Conservation (phyloP, 2,113 vertebrate genomes). For the human region DNA sequence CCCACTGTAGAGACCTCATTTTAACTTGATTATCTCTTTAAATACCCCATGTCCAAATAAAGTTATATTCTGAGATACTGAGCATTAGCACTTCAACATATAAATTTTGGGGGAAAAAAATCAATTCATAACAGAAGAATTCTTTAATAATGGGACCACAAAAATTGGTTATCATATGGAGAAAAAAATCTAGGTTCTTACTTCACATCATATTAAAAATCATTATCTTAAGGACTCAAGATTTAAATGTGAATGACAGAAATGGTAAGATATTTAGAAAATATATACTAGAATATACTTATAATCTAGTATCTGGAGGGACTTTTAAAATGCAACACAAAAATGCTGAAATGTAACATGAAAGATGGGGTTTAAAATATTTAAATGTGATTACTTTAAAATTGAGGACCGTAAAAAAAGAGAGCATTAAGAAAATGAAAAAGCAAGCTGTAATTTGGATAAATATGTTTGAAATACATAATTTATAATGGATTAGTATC, state of each 20-base stretch:
- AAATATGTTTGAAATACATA: not conserved
- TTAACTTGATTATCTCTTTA: not conserved
- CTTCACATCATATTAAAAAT: not conserved
- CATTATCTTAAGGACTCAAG: not conserved
- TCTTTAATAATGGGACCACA: not conserved
- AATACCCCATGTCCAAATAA: not conserved
- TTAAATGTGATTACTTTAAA: slow-evolving; percentile 28
- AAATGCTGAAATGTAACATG: not conserved
- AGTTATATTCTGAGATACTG: not conserved
- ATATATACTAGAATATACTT: not conserved
- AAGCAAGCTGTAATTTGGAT: not conserved
- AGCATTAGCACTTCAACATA: not conserved
- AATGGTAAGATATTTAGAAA: slow-evolving; percentile 30
- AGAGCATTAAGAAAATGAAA: not conserved
- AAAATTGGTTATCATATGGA: not conserved
- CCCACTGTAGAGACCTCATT: not conserved
- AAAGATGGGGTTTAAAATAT: not conserved
- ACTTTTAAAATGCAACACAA: not conserved
- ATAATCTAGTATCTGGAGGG: not conserved
- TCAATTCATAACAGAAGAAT: not conserved
- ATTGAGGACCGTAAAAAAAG: not conserved
- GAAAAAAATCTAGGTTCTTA: not conserved
- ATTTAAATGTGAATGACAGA: not conserved
- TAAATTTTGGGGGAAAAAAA: not conserved
- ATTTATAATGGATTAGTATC: not conserved